Evolutionary conservation across 2,888 invertebrate species (phyloP), one percentile per base, ranked within the genome.

Genomic region (Drosophila rubida): DNA sequence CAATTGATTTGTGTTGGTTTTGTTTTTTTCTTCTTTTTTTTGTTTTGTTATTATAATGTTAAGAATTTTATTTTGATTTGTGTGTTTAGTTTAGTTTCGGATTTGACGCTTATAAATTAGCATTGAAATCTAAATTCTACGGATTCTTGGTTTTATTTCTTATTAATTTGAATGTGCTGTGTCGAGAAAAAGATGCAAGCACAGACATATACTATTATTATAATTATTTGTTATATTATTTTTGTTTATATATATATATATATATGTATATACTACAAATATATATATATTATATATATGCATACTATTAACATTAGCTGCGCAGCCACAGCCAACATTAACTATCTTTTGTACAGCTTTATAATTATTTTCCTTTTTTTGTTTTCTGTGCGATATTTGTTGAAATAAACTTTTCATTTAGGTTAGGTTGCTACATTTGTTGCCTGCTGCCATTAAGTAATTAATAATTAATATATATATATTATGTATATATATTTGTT

Each of bases 331-430:
- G 79, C 76, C 78, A 83, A 78, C 69, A 69, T 84, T 78, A 75
- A 76, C 61, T 78, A 86, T 81, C 71, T 80, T 90, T 89, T 90
- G 89, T 90, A 90, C 90, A 90, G 80, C 74, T 75, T 75, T 67
- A 49, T 59, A 30, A 64, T 66, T 44, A 57, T 48, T 51, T 69
- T 14, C 44, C 60, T 57, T 64, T 14, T 51, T 50, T 59, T 61
- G 61, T 49, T 59, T 72, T 75, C 49, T 69, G 57, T 70, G 58
- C 75, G 75, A 70, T 80, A 84, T 88, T 89, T 80, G 32, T 76
- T 57, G 69, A 72, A 79, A 64, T 81, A 75, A 87, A 73, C 67
- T 41, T 66, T 57, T 71, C 19, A 68, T 69, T 85, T 69, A 73
- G 67, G 51, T 75, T 81, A 81, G 68, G 75, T 83, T 77, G 71